Base-by-base conservation (phyloP, 2,113 vertebrate genomes). In the Embiotoca jacksoni region DNA sequence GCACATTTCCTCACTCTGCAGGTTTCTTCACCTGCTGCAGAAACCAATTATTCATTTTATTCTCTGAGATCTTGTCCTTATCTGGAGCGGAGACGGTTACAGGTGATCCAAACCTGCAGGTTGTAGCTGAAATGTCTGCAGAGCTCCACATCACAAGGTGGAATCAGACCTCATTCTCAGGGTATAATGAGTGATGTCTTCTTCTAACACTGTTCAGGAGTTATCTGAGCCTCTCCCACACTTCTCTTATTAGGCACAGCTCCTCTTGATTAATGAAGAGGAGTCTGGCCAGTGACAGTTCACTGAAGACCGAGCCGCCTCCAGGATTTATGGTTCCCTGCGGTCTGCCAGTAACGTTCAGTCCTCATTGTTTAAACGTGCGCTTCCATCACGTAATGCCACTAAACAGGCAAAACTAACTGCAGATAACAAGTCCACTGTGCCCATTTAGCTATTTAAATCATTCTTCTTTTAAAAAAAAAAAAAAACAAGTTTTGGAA, bases 231-330 rank as follows among this genome's bases (percentile, higher is more conserved):
- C n/a, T 85, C 66, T 74, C 57, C 64, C 39, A n/a, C 81, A 58
- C 75, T 71, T 55, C 72, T 37, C 52, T 32, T 77, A 54, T 78
- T 74, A 65, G 64, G 37, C 75, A 59, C 66, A 72, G 74, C 55
- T 81, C n/a, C 55, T 81, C 75, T 75, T 92, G 91, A 93, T 93
- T 88, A 93, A 94, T 93, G 84, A 81, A 89, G 82, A 91, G 63
- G 81, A 86, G 78, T 82, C 60, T 80, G 86, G 83, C 80, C 75
- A 70, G 79, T 81, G 93, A 89, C 91, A 81, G 84, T 81, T 85
- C 81, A 35, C 83, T 63, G 75, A 86, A 84, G 83, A 87, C 79
- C 16, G 75, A 79, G 41, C 73, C 36, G 72, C 64, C 88, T 91
- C 76, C 89, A 86, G 32, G 92, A 93, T 92, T 93, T 80, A 94